A percentile compares a stretch with the other conserved stretches of the same genome.
phyloP scores from a whole-genome alignment of 1,140 invertebrate species.

The Drosophila varians region DNA sequence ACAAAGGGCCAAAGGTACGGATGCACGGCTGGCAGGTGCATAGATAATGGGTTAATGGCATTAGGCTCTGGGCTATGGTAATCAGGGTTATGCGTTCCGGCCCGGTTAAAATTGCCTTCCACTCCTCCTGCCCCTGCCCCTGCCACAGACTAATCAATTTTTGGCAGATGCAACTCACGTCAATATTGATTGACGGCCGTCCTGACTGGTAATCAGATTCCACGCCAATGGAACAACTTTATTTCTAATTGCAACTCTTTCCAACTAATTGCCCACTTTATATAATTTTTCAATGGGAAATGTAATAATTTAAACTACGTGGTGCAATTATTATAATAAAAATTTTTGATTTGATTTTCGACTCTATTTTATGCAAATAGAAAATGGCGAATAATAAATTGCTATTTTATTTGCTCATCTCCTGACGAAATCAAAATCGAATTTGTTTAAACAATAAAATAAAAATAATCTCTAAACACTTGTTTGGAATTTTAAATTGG shows the following conservation, averaged over 20 bases:
- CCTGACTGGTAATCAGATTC: neutral
- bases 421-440: no score
- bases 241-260: neutral
- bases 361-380: neutral
- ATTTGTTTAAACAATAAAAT: neutral
- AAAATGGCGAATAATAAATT: neutral
- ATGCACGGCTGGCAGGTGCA: slow-evolving; percentile 6
- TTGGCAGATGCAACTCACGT: slow-evolving; percentile 17
- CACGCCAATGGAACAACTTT: neutral
- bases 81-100: slow-evolving; percentile 13
- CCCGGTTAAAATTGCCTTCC: slow-evolving; percentile 14
- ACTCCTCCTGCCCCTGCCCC: neutral
- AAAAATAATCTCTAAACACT: neutral
- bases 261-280: neutral
- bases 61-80: slow-evolving; percentile 33
- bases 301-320: neutral
- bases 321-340: neutral
- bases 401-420: neutral
- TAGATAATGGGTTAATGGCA: slow-evolving; percentile 44
- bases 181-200: slow-evolving; percentile 6
- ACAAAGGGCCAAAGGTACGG: neutral
- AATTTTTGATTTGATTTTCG: neutral
- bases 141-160: neutral
- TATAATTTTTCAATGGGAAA: neutral
- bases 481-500: no score